Base-by-base conservation (phyloP, 2,888 invertebrate genomes). In the Macrophya annulata region DNA sequence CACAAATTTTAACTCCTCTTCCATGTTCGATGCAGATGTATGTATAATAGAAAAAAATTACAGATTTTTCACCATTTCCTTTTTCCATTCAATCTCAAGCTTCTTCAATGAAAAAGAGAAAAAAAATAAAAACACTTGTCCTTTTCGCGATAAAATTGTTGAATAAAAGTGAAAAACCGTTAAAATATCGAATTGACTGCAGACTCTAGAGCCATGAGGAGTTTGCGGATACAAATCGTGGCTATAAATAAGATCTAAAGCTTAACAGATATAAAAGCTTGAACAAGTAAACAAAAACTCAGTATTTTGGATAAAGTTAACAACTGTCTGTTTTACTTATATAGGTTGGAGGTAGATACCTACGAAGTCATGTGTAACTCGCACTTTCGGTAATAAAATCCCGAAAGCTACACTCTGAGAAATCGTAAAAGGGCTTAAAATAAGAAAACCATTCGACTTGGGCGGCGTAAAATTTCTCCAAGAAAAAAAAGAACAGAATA, bases 241-340 rank as follows among this genome's bases (percentile, higher is more conserved):
- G 48, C 76, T 76, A 76, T 76, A 48, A 76, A 76, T 76, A 48
- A n/a, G 48, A 12, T 31, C 31, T 45, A 4, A 15, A 76, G 71
- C 71, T 72, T 8, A 43, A 43, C 43, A 40, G 71, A 43, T 43
- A 31, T 43, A 31, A n/a, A 31, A 31, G 71, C 43, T 21, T 21
- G 43, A 25, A 15, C 31, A 48, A 25, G 25, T 76, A 48, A 76
- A 76, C 76, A 40, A 48, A 45, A 76, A n/a, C 48, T 5, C 31
- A 40, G 71, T 37, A 71, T 71, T 71, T 40, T 71, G 40, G 71
- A 71, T 71, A 40, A n/a, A 71, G 71, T 71, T 40, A 71, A 71
- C 71, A 71, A 71, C 71, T 71, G 71, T n/a, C 21, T 21, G 62
- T 62, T 21, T 8, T 8, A 40, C 4, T 37, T 25, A 12, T 25